phyloP scores from a whole-genome alignment of 1,140 invertebrate genomes.

The Bombus superbus region DNA sequence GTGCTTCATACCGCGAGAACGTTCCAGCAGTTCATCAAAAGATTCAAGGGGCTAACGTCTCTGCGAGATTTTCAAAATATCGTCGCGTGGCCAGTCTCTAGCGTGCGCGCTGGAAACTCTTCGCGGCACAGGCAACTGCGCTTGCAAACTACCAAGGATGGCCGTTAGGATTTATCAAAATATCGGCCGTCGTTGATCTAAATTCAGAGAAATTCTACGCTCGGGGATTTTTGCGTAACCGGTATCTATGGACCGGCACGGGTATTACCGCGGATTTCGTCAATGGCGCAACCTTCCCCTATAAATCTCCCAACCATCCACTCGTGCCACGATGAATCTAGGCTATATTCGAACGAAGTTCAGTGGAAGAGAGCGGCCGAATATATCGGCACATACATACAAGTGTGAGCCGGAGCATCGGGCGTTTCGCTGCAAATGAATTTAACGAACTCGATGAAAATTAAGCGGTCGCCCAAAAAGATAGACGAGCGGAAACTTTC shows the following conservation, averaged over 20 bases:
- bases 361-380: conserved; percentile 27
- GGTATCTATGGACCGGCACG: conserved; percentile 15
- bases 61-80: too few species aligned
- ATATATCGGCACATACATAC: neutral
- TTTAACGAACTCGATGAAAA: conserved; percentile 65
- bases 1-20: too few species aligned
- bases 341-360: conserved; percentile 60
- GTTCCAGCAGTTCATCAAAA: too few species aligned
- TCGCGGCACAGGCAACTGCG: neutral
- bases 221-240: conserved; percentile 38
- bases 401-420: conserved; percentile 27
- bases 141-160: neutral
- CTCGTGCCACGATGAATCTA: conserved; percentile 39
- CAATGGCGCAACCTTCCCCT: conserved; percentile 51
- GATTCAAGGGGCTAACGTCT: too few species aligned
- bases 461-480: conserved; percentile 53
- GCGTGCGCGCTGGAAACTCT: neutral
- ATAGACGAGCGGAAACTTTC: conserved; percentile 18
- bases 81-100: too few species aligned
- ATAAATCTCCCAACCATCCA: conserved; percentile 59
- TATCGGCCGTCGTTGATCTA: conserved; percentile 31
- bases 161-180: conserved; percentile 7
- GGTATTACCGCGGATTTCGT: conserved; percentile 62
- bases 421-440: conserved; percentile 55
- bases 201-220: conserved; percentile 32